Evolutionary conservation across 1,140 invertebrate genomes (phyloP), one percentile per base, ranked within the genome.

Genomic region (Anthonomus grandis): DNA sequence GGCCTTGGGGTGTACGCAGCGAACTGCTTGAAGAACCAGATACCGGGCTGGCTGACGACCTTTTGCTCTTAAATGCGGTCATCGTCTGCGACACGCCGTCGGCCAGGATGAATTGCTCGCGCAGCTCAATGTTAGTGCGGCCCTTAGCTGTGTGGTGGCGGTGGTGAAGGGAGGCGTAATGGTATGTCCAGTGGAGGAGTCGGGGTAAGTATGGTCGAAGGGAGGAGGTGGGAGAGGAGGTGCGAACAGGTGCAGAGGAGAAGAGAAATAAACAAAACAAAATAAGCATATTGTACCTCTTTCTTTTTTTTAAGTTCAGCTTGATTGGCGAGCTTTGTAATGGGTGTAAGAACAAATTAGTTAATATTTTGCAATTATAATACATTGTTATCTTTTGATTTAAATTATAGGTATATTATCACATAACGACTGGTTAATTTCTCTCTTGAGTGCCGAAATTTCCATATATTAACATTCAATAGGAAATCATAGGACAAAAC

Each of bases 31-130:
- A 82, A 64, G 80, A 79, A 65, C 78, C 77, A 66, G 83, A 81
- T 64, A 82, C 83, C 67, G 83, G 81, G 72, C 86, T 88, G 70
- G 86, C 86, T 74, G 88, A 86, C 72, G 90, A 90, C 76, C 86
- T 87, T 78, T 90, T 90, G 64, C 89, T 81, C 78, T 89, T 90
- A 84, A 98, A 97, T 66, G 92, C 90, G 68, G 93, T 90, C 93
- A 98, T 96, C 70, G 90, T 91, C 81, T 97, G 95, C 72, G 92
- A 95, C 60, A 97, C 94, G 71, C 95, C 94, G 75, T 96, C 91
- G 65, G 95, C 93, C 81, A 98, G 80, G 75, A 97, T 96, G 81
- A 98, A 98, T 83, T 97, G 93, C 79, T 98, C 95, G 67, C 95
- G 84, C 72, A 98, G 86, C 81, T 98, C 96, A 78, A 97, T 93